Evolutionary conservation across 37 sponge, comb jelly and placozoan genomes (phyloP).

Genomic region (Tethya wilhelma): DNA sequence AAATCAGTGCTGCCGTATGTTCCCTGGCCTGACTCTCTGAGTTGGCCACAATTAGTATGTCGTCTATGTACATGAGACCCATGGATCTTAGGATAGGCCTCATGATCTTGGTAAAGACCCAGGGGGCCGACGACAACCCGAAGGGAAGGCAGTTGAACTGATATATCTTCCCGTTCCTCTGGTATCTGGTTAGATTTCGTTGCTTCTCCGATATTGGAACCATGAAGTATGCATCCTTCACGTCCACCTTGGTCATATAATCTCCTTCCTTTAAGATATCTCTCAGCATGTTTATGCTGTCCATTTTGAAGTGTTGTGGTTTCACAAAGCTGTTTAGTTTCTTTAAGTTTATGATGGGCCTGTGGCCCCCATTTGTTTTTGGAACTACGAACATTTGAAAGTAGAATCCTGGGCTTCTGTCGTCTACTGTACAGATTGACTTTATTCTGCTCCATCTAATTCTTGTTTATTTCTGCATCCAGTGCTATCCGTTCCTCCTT

Average conservation of each 20-base stretch:
- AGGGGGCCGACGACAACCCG: constrained; percentile 37
- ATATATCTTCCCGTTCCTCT: background rate
- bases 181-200: background rate
- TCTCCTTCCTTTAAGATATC: constrained; percentile 12
- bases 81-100: constrained; percentile 8
- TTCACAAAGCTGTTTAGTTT: constrained; percentile 8
- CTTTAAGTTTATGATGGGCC: constrained; percentile 41
- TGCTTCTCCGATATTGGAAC: background rate
- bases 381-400: constrained; percentile 38
- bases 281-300: constrained; percentile 3
- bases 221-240: constrained; percentile 37
- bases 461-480: background rate
- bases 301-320: constrained; percentile 38
- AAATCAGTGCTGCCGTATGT: constrained; percentile 1
- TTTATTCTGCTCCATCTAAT: background rate
- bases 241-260: constrained; percentile 3
- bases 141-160: constrained; percentile 47
- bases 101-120: constrained; percentile 33
- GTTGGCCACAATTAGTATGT: constrained; percentile 55
- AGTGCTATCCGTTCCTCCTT: background rate
- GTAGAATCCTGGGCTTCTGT: constrained; percentile 44
- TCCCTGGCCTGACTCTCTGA: constrained; percentile 13
- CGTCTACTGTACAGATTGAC: no score
- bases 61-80: constrained; percentile 47
- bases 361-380: constrained; percentile 24